Evolutionary conservation across 2,888 invertebrate species (phyloP).

Genomic region (Mythimna ferrago): DNA sequence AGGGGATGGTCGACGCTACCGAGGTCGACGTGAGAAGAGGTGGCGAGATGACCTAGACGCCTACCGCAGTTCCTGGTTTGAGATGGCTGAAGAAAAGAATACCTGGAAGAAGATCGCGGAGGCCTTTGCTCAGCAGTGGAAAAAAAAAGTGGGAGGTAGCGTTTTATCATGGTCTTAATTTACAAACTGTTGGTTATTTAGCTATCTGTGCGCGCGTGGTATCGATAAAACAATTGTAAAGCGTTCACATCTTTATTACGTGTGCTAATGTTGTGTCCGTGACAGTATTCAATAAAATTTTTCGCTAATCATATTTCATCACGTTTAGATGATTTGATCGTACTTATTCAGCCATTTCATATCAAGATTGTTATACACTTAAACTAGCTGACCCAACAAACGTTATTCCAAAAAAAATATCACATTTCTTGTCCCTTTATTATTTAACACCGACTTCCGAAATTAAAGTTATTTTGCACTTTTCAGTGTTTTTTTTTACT

Average conservation of each 20-base stretch:
- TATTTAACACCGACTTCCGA: too few relatives aligned
- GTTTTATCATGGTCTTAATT: conserved; percentile 11
- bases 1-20: too few relatives aligned
- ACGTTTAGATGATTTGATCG: conserved; percentile 40
- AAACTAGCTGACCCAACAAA: conserved; percentile 13
- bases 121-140: too few relatives aligned
- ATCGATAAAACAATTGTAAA: conserved; percentile 27
- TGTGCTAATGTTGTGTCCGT: conserved; percentile 49
- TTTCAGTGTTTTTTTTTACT: too few relatives aligned
- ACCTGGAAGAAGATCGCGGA: too few relatives aligned
- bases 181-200: conserved; percentile 2
- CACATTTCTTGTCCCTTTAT: too few relatives aligned
- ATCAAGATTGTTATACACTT: conserved; percentile 32
- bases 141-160: background rate
- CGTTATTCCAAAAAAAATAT: too few relatives aligned
- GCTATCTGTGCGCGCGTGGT: conserved; percentile 11
- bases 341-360: conserved; percentile 33
- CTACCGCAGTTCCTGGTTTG: too few relatives aligned
- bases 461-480: too few relatives aligned
- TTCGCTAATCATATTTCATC: conserved; percentile 57
- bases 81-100: too few relatives aligned
- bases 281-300: conserved; percentile 40
- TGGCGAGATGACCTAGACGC: too few relatives aligned
- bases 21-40: too few relatives aligned
- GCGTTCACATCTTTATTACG: conserved; percentile 55